phyloP scores from a whole-genome alignment of 2,797 vertebrate genomes.

The Amazona ochrocephala region DNA sequence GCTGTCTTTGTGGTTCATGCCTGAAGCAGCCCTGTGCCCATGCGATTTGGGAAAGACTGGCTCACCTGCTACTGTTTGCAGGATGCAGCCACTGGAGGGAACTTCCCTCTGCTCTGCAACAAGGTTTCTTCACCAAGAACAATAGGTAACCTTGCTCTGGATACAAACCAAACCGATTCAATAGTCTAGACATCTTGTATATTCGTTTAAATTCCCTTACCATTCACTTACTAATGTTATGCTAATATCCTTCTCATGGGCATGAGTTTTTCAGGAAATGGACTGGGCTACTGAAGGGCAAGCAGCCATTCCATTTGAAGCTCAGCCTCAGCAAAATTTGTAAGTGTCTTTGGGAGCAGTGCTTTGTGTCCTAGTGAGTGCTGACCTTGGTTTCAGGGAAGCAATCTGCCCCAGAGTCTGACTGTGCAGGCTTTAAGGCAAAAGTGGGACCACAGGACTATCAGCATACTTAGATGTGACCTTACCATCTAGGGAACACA shows the following conservation, averaged over 20 bases:
- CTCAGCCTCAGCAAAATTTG: background rate
- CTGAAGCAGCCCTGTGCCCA: background rate
- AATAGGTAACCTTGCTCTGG: background rate
- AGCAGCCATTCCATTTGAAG: background rate
- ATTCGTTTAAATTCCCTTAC: background rate
- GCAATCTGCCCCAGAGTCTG: background rate
- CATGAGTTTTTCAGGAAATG: background rate
- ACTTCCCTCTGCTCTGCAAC: background rate
- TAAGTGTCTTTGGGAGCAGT: background rate
- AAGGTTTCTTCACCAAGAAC: background rate
- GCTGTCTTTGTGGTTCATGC: accelerated
- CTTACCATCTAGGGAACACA: background rate
- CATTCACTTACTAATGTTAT: background rate
- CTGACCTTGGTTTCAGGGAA: background rate
- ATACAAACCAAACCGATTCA: background rate
- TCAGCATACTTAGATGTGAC: background rate
- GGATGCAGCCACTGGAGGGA: background rate
- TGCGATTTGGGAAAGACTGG: background rate
- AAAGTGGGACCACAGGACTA: background rate
- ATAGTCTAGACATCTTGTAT: background rate
- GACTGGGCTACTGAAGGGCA: background rate
- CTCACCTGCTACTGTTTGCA: background rate
- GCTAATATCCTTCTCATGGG: background rate
- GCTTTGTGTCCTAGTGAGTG: background rate
- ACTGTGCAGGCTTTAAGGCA: background rate